These are phyloP conservation scores for Poeciliopsis occidentalis DNA, from an alignment of 2,113 vertebrate genomes.

Conservation along the genomic window DNA sequence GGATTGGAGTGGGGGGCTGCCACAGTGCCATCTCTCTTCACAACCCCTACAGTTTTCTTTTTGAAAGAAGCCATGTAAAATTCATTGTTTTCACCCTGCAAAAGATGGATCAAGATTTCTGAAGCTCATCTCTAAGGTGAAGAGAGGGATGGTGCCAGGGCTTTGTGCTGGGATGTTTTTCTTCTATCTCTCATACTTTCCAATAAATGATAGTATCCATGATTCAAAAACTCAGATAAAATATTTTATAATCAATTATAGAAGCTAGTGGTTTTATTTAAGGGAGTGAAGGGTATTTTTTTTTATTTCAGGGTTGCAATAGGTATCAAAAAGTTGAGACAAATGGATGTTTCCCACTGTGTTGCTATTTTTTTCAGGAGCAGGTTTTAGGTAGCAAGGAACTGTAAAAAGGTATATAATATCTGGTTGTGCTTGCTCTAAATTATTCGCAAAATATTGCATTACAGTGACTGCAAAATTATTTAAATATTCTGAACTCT, in stretches of 20 bases:
- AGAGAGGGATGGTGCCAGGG: slow-evolving; percentile 5
- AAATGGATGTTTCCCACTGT: neutral
- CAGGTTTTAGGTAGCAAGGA: neutral
- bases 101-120: slow-evolving; percentile 46
- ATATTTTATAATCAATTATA: slow-evolving; percentile 35
- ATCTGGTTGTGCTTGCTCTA: too few species aligned
- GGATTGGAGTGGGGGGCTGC: slow-evolving; percentile 42
- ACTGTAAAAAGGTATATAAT: neutral
- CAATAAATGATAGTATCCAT: slow-evolving; percentile 14
- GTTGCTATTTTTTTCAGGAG: neutral
- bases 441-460: neutral
- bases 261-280: slow-evolving; percentile 1
- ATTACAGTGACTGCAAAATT: neutral
- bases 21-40: slow-evolving; percentile 43
- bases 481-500: neutral
- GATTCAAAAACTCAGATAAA: slow-evolving; percentile 6
- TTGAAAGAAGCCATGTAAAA: slow-evolving; percentile 65
- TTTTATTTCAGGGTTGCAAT: too few species aligned
- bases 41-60: slow-evolving; percentile 65
- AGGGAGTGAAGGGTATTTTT: neutral
- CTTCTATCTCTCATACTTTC: neutral
- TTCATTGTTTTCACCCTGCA: slow-evolving; percentile 60
- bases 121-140: slow-evolving; percentile 21
- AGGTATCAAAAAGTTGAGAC: neutral
- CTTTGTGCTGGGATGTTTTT: slow-evolving; percentile 10